Evolutionary conservation across 2,797 vertebrate genomes (phyloP).

Genomic region (Phylloscopus collybita): DNA sequence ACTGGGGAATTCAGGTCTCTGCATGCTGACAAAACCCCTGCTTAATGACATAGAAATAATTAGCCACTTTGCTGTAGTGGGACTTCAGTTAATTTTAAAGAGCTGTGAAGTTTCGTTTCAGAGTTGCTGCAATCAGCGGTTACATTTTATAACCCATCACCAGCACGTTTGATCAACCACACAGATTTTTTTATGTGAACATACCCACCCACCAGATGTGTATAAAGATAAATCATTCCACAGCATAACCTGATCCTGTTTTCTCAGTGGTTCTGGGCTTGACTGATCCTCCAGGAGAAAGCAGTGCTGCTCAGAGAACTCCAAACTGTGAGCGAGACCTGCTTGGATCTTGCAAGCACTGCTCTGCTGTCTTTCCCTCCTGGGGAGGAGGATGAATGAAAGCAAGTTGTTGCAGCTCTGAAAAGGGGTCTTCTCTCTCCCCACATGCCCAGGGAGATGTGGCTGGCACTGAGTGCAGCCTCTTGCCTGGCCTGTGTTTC

Average conservation of each 20-base stretch:
- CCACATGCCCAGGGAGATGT: neutral
- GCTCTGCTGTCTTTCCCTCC: neutral
- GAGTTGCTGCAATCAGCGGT: neutral
- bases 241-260: neutral
- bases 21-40: neutral
- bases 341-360: accelerated
- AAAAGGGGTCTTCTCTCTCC: neutral
- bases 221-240: neutral
- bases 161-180: neutral
- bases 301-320: neutral
- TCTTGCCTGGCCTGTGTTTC: neutral
- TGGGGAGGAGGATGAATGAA: neutral
- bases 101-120: neutral
- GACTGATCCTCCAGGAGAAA: neutral
- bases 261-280: neutral
- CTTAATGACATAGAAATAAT: conserved; percentile 17
- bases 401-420: neutral
- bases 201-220: neutral
- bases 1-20: neutral
- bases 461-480: neutral
- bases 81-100: neutral
- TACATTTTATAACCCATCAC: neutral
- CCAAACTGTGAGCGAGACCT: accelerated
- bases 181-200: neutral
- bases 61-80: neutral